Base-by-base conservation (phyloP, 2,113 vertebrate genomes). In the Engystomops pustulosus region DNA sequence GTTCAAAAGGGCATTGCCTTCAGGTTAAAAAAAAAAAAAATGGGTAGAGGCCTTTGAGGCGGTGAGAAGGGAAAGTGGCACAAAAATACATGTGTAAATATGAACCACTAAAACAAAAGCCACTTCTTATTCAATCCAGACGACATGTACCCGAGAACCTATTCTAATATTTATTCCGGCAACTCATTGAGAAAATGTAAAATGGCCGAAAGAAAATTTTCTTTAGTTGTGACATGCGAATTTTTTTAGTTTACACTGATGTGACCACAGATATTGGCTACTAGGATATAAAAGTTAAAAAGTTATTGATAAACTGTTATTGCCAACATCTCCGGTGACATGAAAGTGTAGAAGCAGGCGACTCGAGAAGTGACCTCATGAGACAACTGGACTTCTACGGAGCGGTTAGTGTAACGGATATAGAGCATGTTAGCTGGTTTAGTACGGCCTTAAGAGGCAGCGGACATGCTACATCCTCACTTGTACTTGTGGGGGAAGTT, bases 381-480 rank as follows among this genome's bases (percentile, higher is more conserved):
- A 74, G 70, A 49, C 32, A 4, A 51, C 75, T 78, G 32, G n/a
- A 58, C 51, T 58, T 78, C 75, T 58, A 74, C 11, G 86, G 85
- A 85, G 85, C 70, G 87, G 89, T 85, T 88, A 67, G 75, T 86
- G 81, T 81, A 62, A 74, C 62, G 74, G 85, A 68, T 2, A 77
- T 86, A 53, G 55, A 65, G 82, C 82, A 84, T 84, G 82, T 84
- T 84, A 84, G 82, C 82, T 77, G 89, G 84, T 86, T 87, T 81
- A 87, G 81, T 78, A 62, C 72, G 62, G 69, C 69, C 87, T 87
- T 18, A 53, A 80, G 71, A 90, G 85, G 87, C 25, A 85, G 79
- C 86, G 90, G 85, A 87, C 86, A 90, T 88, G 87, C 87, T 91
- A 87, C 45, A 85, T 90, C 88, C 97, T 96, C 95, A 97, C 97